A percentile compares a stretch with the other conserved stretches of the same genome.
Conservation (phyloP, 2,888 invertebrate species). For the Drosophila melanosoma region DNA sequence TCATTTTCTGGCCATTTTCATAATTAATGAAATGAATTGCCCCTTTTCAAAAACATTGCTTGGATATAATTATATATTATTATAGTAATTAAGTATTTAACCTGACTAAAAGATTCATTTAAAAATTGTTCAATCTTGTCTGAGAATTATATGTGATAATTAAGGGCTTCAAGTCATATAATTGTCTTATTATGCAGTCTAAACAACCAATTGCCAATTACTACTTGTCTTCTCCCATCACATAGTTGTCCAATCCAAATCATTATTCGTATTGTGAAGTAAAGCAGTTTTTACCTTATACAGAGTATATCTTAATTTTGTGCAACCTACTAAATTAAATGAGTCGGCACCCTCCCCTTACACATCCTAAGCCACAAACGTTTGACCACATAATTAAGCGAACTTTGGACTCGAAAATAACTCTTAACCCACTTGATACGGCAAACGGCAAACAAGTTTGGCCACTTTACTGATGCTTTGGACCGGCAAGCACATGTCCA, state of each 20-base stretch:
- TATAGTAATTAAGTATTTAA: too few relatives aligned
- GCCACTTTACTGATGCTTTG: conserved; percentile 41
- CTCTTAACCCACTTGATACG: conserved; percentile 25
- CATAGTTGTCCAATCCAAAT: neutral
- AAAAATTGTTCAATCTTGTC: neutral
- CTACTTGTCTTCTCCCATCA: neutral
- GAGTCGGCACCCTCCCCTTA: neutral
- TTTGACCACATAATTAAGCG: conserved; percentile 52
- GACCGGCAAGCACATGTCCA: conserved; percentile 58
- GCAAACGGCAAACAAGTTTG: conserved; percentile 19
- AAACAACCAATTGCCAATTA: neutral
- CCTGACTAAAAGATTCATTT: too few relatives aligned
- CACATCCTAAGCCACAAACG: conserved; percentile 16
- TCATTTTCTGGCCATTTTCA: neutral
- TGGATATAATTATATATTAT: neutral
- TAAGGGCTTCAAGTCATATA: neutral
- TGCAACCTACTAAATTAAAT: conserved; percentile 31
- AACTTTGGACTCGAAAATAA: conserved; percentile 28
- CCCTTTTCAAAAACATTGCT: neutral
- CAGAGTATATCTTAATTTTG: conserved; percentile 10
- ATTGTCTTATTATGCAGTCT: neutral
- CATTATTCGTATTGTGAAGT: neutral
- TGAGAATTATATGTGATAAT: neutral
- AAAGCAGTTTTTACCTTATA: neutral
- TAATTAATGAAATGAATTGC: neutral